phyloP scores from a whole-genome alignment of 2,797 vertebrate genomes.

The Poeciliopsis paucimaculata region DNA sequence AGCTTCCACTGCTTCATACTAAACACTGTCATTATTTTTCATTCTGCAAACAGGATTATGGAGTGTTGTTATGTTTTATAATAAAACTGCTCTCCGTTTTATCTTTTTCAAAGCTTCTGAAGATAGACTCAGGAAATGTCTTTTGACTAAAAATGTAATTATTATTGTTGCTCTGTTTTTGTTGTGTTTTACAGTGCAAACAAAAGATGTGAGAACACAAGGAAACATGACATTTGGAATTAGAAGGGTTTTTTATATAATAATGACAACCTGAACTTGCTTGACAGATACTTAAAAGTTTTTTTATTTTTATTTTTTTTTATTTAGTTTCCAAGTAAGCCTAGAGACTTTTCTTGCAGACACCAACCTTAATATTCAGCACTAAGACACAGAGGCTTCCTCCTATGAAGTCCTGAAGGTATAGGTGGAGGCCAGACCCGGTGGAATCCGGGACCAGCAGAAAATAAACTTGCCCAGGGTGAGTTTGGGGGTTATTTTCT shows the following conservation, averaged over 20 bases:
- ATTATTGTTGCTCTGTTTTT: background rate
- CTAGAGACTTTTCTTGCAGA: constrained; percentile 31
- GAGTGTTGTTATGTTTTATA: background rate
- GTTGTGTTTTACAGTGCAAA: background rate
- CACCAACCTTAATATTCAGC: constrained; percentile 23
- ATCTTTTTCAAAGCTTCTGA: background rate
- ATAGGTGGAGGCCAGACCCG: constrained; percentile 21
- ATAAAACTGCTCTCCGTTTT: background rate
- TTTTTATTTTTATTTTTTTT: constrained; percentile 15
- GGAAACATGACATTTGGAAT: constrained; percentile 47
- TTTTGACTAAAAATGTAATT: constrained; percentile 1
- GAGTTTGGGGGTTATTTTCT: constrained; percentile 71
- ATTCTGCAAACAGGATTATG: background rate
- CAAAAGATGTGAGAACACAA: background rate
- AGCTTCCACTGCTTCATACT: background rate
- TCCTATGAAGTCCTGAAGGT: constrained; percentile 30
- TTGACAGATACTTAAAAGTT: constrained; percentile 60
- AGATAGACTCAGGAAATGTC: background rate
- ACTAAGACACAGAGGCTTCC: constrained; percentile 43
- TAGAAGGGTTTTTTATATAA: constrained; percentile 1
- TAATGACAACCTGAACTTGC: constrained; percentile 20
- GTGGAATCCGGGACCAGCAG: constrained; percentile 61
- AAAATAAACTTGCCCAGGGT: constrained; percentile 70
- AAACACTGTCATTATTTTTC: background rate
- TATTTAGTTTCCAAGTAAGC: constrained; percentile 26